Evolutionary conservation across 2,113 vertebrate genomes (phyloP).

Genomic region (Ranitomeya imitator): DNA sequence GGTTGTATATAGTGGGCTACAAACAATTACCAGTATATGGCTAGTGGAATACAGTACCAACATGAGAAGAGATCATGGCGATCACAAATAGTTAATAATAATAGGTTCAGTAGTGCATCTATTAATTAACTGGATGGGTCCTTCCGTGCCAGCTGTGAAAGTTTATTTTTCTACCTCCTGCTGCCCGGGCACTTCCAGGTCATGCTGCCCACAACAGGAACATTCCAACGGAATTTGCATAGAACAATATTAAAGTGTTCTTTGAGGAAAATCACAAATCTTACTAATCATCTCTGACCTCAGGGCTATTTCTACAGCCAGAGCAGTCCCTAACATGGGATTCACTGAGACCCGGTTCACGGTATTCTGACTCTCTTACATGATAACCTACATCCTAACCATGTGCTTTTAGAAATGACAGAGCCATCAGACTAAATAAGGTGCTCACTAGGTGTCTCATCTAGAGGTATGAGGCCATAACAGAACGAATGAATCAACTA

Average conservation of each 20-base stretch:
- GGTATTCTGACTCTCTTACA: no score
- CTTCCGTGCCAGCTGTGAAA: neutral
- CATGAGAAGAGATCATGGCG: neutral
- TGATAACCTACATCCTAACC: no score
- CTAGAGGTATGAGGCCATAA: neutral
- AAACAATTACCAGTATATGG: neutral
- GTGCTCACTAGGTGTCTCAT: no score
- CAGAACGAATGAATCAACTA: neutral
- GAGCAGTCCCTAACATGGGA: no score
- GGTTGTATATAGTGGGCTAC: neutral
- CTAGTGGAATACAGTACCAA: neutral
- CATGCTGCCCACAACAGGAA: conserved; percentile 29
- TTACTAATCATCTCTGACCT: neutral
- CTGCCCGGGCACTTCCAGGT: conserved; percentile 30
- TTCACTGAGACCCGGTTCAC: no score
- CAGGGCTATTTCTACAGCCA: neutral
- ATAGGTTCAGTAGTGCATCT: neutral
- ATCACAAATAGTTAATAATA: neutral
- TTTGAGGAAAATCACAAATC: neutral
- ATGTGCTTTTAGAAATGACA: no score
- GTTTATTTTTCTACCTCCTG: conserved; percentile 26
- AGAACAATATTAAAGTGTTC: conserved; percentile 11
- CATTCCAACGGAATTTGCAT: conserved; percentile 27
- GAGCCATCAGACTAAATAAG: no score
- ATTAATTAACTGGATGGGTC: conserved; percentile 27